Base-by-base conservation (phyloP, 2,113 vertebrate species). In the Tupaia tana region DNA sequence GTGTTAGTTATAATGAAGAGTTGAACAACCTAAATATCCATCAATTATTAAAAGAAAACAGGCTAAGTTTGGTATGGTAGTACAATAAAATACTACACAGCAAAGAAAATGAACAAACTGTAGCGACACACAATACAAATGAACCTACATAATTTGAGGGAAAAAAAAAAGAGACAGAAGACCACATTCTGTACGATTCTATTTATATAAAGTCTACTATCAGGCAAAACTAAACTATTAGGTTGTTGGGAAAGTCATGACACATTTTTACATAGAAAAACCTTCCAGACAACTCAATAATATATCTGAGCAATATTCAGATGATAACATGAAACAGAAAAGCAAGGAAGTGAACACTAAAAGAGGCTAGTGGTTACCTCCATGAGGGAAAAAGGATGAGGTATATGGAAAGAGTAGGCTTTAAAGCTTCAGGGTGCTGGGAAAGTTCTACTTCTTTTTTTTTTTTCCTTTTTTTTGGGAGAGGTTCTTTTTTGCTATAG, bases 151-250 rank as follows among this genome's bases (percentile, higher is more conserved):
- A 79, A 43, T 11, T 6, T 70, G 56, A 81, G 5, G 7, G 15
- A 31, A 80, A 67, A 70, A 83, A 52, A 77, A 14, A 89, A 89
- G 19, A 69, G 66, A 79, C 63, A 19, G 81, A 69, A 86, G 20
- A 88, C 16, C 74, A 88, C 0, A 7, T 89, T 64, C 25, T 67
- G 29, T 75, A 67, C 12, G 54, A 94, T 78, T 56, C 43, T 43
- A 89, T 56, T 78, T 63, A 84, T 13, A 69, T 31, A 63, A 90
- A 71, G 31, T 70, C 90, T 64, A 85, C 31, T 77, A 70, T 27
- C 9, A 71, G 56, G 43, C 34, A 70, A 84, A 94, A 78, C 54
- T 69, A 93, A 93, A 74, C 77, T 69, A 89, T 43, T 43, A 43
- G 43, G 43, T 43, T 43, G 4, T 43, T 3, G 43, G 43, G 43